Conservation (phyloP, 2,888 invertebrate genomes). For the Diarsia rubi region DNA sequence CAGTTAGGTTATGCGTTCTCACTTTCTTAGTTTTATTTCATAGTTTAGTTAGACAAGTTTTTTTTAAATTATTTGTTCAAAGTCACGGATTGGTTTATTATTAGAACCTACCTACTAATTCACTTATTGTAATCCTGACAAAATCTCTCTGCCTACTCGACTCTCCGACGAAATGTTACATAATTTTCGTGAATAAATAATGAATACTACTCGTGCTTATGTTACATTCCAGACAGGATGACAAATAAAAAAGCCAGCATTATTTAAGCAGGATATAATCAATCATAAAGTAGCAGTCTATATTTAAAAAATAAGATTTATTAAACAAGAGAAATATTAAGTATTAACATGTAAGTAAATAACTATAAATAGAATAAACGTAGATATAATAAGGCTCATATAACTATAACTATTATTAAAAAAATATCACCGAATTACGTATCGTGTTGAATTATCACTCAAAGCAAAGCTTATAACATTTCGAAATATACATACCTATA, state of each 20-base stretch:
- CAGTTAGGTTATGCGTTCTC: neutral
- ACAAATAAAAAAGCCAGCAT: slow-evolving; percentile 50
- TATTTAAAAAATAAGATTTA: slow-evolving; percentile 78
- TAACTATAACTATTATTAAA: slow-evolving; percentile 77
- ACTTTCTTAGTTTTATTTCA: neutral
- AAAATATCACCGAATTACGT: slow-evolving; percentile 90
- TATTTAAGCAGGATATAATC: slow-evolving; percentile 80
- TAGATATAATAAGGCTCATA: slow-evolving; percentile 83
- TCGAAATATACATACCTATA: slow-evolving; percentile 79
- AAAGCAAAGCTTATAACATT: slow-evolving; percentile 74
- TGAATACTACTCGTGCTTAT: no score
- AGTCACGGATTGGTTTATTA: neutral
- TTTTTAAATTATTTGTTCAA: neutral
- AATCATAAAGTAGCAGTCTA: slow-evolving; percentile 78
- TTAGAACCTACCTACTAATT: neutral
- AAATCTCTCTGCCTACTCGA: neutral
- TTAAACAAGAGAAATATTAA: slow-evolving; percentile 81
- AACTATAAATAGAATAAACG: slow-evolving; percentile 73
- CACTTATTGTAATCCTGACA: neutral
- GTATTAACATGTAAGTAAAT: slow-evolving; percentile 73
- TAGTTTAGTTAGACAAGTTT: neutral
- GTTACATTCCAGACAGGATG: neutral
- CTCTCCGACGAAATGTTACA: neutral
- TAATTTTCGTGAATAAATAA: neutral
- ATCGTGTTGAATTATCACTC: slow-evolving; percentile 86